Percentiles rank a stretch among this genome's conserved stretches.
Evolutionary conservation across 2,797 vertebrate species (phyloP).

Genomic region (Acanthurus lineatus): DNA sequence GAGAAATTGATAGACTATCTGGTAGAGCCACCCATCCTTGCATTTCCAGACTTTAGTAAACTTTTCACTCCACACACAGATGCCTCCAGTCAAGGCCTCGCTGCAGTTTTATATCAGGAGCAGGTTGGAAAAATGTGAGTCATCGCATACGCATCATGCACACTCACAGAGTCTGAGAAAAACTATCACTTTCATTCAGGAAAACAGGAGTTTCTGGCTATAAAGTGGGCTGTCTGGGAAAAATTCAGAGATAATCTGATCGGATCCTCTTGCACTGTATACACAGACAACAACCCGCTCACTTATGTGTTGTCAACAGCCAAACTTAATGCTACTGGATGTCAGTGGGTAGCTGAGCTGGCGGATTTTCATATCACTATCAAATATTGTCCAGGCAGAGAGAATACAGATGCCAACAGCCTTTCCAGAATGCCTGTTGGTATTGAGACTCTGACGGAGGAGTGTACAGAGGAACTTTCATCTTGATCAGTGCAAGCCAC

Average conservation of each 20-base stretch:
- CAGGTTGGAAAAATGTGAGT: background rate
- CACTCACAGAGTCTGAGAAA: background rate
- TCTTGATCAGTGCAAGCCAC: background rate
- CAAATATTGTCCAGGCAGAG: background rate
- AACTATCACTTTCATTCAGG: background rate
- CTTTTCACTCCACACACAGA: background rate
- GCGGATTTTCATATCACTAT: background rate
- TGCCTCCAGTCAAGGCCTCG: background rate
- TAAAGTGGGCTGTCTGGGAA: background rate
- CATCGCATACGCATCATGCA: background rate
- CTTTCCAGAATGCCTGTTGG: background rate
- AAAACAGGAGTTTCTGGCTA: background rate
- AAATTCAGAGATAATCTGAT: no score
- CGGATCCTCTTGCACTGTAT: no score
- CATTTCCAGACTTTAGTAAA: background rate
- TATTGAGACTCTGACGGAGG: background rate
- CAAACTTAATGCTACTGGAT: background rate
- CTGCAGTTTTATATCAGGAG: background rate
- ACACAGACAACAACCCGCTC: no score
- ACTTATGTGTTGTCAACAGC: no score
- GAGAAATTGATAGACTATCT: background rate
- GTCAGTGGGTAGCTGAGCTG: background rate
- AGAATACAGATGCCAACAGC: background rate
- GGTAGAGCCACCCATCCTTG: background rate
- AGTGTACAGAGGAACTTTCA: background rate